These are phyloP conservation scores for Vultur gryphus DNA, from an alignment of 2,797 vertebrate genomes.

Conservation along the genomic window DNA sequence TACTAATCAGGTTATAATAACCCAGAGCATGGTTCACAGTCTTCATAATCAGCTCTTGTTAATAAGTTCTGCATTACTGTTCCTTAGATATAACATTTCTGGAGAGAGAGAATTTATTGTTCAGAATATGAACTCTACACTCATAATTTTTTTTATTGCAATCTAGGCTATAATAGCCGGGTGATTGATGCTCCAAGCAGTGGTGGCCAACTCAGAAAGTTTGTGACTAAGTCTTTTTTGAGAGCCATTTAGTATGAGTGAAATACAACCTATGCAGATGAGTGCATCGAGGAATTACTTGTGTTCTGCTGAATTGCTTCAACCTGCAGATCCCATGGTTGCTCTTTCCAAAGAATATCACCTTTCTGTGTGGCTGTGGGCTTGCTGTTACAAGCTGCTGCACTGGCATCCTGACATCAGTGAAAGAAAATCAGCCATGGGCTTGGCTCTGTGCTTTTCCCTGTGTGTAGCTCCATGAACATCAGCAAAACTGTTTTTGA, in stretches of 20 bases:
- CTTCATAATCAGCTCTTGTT: neutral
- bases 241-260: neutral
- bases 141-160: neutral
- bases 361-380: neutral
- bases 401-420: neutral
- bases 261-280: neutral
- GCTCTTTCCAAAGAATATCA: neutral
- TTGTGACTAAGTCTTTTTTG: neutral
- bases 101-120: neutral
- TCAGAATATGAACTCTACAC: neutral
- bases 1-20: constrained; percentile 1
- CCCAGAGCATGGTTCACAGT: neutral
- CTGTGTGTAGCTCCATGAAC: neutral
- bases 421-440: neutral
- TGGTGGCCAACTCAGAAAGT: neutral
- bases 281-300: neutral
- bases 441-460: neutral
- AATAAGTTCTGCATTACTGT: neutral
- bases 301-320: neutral
- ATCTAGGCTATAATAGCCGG: neutral
- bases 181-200: neutral
- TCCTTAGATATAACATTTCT: neutral
- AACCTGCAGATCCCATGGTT: neutral
- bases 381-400: neutral
- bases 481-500: neutral